Conservation (phyloP, 2,888 invertebrate species). For the Bombylius discolor region DNA sequence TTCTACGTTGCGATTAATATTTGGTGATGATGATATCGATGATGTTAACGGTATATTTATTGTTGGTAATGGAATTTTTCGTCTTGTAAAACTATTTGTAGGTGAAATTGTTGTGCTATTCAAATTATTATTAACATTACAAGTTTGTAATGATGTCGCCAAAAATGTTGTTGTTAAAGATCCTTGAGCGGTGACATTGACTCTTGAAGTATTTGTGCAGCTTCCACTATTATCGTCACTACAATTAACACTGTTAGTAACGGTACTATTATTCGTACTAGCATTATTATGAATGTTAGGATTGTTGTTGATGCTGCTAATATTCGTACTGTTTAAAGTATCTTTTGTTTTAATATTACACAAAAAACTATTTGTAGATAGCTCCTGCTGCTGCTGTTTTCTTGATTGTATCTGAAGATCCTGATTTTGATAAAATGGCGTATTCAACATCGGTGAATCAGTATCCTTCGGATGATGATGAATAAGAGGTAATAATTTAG, state of each 20-base stretch:
- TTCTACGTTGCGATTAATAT: conserved; percentile 24
- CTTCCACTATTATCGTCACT: conserved; percentile 17
- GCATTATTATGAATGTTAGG: conserved; percentile 12
- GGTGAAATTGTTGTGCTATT: conserved; percentile 23
- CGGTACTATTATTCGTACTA: conserved; percentile 6
- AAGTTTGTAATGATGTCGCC: conserved; percentile 12
- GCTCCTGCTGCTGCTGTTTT: conserved; percentile 17
- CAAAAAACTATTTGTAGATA: conserved; percentile 23
- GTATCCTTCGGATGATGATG: conserved; percentile 47
- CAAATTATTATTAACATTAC: conserved; percentile 13
- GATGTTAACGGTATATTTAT: conserved; percentile 22
- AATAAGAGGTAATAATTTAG: conserved; percentile 59
- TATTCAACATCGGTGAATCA: conserved; percentile 44
- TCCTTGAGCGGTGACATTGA: conserved; percentile 7
- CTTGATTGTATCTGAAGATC: conserved; percentile 15
- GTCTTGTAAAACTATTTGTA: conserved; percentile 32
- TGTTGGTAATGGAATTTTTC: conserved; percentile 26
- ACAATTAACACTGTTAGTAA: conserved; percentile 13
- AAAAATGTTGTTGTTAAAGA: conserved; percentile 23
- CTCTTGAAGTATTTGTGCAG: conserved; percentile 8
- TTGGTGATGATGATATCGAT: conserved; percentile 18
- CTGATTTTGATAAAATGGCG: conserved; percentile 20
- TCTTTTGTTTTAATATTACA: conserved; percentile 10
- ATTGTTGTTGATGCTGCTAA: conserved; percentile 17
- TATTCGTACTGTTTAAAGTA: conserved; percentile 20